These are phyloP conservation scores for Chionodraco myersi DNA, from an alignment of 2,113 vertebrate species.

Conservation along the genomic window DNA sequence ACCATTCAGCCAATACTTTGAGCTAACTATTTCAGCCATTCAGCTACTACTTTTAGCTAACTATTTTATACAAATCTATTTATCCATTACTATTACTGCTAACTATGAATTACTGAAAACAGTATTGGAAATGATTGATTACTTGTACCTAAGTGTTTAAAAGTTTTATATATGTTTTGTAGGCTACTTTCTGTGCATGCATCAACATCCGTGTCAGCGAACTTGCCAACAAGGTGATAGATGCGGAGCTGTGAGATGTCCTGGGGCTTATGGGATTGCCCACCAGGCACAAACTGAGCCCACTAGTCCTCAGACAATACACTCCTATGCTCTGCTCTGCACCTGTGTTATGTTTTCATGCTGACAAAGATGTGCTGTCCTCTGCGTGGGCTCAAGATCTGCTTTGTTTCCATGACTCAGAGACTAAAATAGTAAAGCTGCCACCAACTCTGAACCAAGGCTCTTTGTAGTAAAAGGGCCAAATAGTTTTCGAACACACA, in stretches of 20 bases:
- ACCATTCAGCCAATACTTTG: not conserved
- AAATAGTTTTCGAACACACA: slow-evolving; percentile 46
- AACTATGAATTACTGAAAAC: not conserved
- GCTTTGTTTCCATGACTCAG: slow-evolving; percentile 73
- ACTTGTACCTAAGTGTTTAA: not conserved
- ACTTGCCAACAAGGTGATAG: not conserved
- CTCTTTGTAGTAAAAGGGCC: slow-evolving; percentile 56
- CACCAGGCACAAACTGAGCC: slow-evolving; percentile 4
- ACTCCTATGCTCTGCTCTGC: slow-evolving; percentile 58
- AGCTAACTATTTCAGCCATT: not conserved
- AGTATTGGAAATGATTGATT: too few relatives aligned
- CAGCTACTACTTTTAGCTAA: not conserved
- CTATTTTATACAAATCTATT: not conserved
- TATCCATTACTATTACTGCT: not conserved
- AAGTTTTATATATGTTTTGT: not conserved
- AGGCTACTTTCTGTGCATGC: not conserved
- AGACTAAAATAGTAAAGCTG: slow-evolving; percentile 62
- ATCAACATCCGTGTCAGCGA: slow-evolving; percentile 34
- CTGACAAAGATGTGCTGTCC: slow-evolving; percentile 66
- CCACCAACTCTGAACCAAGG: slow-evolving; percentile 50
- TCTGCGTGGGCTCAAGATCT: slow-evolving; percentile 52
- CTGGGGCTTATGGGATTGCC: slow-evolving; percentile 14
- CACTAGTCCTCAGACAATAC: slow-evolving; percentile 54
- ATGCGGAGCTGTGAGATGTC: slow-evolving; percentile 19
- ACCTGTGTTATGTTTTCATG: slow-evolving; percentile 71